Conservation (phyloP, 2,797 vertebrate species). For the Vipera ursinii region DNA sequence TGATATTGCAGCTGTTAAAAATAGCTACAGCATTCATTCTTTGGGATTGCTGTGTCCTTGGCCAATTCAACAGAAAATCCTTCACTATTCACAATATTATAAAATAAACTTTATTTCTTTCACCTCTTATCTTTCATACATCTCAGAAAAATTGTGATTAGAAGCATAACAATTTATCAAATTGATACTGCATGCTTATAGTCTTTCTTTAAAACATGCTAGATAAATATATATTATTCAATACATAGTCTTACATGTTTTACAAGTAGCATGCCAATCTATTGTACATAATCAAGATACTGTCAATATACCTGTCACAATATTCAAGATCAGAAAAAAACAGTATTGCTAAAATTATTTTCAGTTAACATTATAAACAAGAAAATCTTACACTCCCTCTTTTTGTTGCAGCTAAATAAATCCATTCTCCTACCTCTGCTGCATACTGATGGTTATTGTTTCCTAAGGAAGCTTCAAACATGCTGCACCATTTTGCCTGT, state of each 20-base stretch:
- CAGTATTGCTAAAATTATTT: constrained; percentile 29
- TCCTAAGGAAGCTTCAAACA: constrained; percentile 34
- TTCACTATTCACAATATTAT: constrained; percentile 31
- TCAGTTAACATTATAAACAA: constrained; percentile 2
- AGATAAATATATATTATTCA: not conserved
- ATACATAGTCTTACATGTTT: not conserved
- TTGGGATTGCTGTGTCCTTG: constrained; percentile 24
- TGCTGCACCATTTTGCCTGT: constrained; percentile 51
- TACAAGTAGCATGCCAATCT: constrained; percentile 25
- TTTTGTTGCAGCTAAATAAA: not conserved
- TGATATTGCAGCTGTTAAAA: constrained; percentile 53
- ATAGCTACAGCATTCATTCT: constrained; percentile 52
- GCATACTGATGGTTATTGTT: constrained; percentile 45
- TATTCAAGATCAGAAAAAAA: constrained; percentile 30
- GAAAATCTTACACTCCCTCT: not conserved
- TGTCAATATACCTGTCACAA: constrained; percentile 15
- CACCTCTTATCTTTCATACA: not conserved
- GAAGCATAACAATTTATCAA: constrained; percentile 12
- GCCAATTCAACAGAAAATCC: constrained; percentile 35
- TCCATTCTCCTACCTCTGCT: constrained; percentile 55
- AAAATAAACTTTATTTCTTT: constrained; percentile 24
- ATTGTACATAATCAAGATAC: constrained; percentile 13
- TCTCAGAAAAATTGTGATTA: constrained; percentile 24
- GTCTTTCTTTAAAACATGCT: constrained; percentile 19
- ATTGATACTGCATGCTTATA: not conserved